phyloP scores from a whole-genome alignment of 2,113 vertebrate species.

The Peromyscus maniculatus region DNA sequence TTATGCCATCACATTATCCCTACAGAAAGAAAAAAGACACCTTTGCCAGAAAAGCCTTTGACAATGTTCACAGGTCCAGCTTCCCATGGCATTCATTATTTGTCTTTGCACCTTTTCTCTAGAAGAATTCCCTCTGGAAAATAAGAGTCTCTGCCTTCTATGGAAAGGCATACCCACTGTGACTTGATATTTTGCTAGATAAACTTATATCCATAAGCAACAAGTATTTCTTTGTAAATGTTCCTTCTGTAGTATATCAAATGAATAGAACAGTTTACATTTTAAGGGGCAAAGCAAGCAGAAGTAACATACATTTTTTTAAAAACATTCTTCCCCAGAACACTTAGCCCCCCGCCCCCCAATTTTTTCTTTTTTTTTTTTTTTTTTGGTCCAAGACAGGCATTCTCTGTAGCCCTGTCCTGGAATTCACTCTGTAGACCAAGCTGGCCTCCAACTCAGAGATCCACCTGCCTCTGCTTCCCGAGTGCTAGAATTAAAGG shows the following conservation, averaged over 20 bases:
- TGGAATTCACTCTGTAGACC: background rate
- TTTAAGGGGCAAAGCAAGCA: conserved; percentile 40
- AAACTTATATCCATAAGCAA: background rate
- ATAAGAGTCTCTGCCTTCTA: background rate
- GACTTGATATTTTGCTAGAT: background rate
- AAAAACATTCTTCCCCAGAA: background rate
- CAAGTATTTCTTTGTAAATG: background rate
- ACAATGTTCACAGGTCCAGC: background rate
- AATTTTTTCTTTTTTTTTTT: background rate
- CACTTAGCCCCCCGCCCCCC: background rate
- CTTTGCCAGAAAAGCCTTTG: background rate
- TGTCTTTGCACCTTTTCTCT: background rate
- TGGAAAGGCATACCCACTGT: background rate
- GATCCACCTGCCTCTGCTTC: background rate
- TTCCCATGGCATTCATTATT: background rate
- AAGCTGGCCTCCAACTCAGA: background rate
- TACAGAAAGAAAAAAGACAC: background rate
- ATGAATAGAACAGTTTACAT: background rate
- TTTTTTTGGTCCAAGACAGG: background rate
- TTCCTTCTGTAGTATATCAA: background rate
- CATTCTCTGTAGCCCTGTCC: background rate
- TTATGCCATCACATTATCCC: background rate
- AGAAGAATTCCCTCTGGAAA: background rate
- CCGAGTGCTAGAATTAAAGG: background rate
- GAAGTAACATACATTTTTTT: background rate